Percentiles rank a stretch among this genome's conserved stretches.
phyloP scores from a whole-genome alignment of 2,113 vertebrate species.

The Passer montanus region DNA sequence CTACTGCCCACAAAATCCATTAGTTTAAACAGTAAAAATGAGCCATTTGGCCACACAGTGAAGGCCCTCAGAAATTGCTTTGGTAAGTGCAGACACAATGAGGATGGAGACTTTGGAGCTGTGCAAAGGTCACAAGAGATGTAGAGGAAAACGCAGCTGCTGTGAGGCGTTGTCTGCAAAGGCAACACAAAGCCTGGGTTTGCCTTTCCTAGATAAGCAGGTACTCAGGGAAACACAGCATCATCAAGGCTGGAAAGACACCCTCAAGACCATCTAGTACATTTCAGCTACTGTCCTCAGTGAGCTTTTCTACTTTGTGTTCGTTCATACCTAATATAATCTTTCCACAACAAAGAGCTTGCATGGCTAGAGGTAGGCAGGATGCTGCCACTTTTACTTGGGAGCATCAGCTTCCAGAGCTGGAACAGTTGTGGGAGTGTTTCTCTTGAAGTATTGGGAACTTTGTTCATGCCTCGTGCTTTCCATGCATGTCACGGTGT shows the following conservation, averaged over 20 bases:
- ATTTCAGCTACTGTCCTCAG: neutral
- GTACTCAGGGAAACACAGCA: neutral
- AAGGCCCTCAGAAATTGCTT: constrained; percentile 9
- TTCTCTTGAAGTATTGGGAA: neutral
- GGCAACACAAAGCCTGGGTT: neutral
- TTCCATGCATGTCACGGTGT: accelerated
- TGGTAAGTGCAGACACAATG: neutral
- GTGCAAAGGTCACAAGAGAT: neutral
- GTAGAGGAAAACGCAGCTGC: neutral
- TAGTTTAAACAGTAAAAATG: constrained; percentile 56
- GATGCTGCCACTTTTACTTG: neutral
- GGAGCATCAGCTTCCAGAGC: neutral
- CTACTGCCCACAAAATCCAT: constrained; percentile 38
- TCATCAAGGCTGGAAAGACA: neutral
- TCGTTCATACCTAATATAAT: neutral
- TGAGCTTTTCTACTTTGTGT: neutral
- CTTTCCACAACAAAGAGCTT: neutral
- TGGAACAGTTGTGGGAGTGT: neutral
- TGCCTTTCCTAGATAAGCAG: neutral
- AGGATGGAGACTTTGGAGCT: neutral
- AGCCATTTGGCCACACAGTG: neutral
- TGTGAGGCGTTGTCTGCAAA: neutral
- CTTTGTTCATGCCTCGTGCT: neutral
- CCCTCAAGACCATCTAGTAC: neutral
- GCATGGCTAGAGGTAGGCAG: neutral